phyloP scores from a whole-genome alignment of 2,113 vertebrate species.

The Echinops telfairi region DNA sequence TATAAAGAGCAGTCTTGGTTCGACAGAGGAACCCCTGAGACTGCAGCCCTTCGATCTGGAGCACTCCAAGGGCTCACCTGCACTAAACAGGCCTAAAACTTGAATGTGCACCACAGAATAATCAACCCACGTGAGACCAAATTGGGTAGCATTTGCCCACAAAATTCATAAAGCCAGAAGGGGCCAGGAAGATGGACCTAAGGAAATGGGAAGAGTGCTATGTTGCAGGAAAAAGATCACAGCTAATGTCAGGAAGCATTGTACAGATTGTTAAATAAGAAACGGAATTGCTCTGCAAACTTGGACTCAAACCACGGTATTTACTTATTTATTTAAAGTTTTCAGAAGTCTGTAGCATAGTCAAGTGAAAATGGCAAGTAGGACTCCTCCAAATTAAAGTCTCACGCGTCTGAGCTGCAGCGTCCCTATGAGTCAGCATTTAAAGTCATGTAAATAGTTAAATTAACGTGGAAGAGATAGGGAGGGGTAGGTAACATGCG shows the following conservation, averaged over 20 bases:
- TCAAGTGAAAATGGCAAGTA: background rate
- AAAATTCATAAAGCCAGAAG: background rate
- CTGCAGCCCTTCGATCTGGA: too few species aligned
- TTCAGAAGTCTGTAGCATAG: slow-evolving; percentile 5
- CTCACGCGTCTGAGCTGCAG: too few species aligned
- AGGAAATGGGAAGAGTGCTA: background rate
- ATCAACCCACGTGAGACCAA: background rate
- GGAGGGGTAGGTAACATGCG: background rate
- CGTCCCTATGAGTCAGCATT: background rate
- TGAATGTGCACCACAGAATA: background rate
- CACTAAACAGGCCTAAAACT: too few species aligned
- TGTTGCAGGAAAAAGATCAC: background rate
- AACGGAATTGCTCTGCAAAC: background rate
- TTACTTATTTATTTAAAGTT: background rate
- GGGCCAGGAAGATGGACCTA: too few species aligned
- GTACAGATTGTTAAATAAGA: background rate
- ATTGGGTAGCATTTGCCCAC: background rate
- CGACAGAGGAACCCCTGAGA: too few species aligned
- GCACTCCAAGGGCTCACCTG: too few species aligned
- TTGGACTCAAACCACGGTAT: background rate
- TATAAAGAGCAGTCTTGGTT: too few species aligned
- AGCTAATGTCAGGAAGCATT: background rate
- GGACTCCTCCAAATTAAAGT: too few species aligned
- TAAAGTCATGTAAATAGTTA: slow-evolving; percentile 22
- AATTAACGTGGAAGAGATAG: slow-evolving; percentile 41